Evolutionary conservation across 2,113 vertebrate genomes (phyloP).

Genomic region (Naja naja): DNA sequence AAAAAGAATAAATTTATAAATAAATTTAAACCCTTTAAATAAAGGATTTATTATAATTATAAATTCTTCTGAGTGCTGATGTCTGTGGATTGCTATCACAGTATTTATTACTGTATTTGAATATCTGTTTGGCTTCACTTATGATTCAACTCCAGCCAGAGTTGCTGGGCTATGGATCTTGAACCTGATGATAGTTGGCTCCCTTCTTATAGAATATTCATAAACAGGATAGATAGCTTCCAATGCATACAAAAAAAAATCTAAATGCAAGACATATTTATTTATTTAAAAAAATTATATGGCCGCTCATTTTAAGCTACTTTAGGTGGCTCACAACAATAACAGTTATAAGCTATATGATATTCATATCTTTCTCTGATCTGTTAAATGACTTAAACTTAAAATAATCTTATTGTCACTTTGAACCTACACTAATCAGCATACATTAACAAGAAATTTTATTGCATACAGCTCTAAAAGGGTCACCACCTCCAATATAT

Average conservation of each 20-base stretch:
- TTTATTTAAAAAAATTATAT: background rate
- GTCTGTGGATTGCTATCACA: background rate
- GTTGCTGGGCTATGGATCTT: background rate
- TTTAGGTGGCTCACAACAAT: background rate
- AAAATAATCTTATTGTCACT: too few relatives aligned
- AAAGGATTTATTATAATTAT: background rate
- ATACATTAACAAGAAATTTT: too few relatives aligned
- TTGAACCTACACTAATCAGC: too few relatives aligned
- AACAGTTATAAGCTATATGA: background rate
- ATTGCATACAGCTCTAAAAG: too few relatives aligned
- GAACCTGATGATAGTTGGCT: background rate
- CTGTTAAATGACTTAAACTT: background rate
- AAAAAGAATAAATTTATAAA: background rate
- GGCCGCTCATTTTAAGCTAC: background rate
- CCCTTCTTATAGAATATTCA: background rate
- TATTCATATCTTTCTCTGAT: background rate
- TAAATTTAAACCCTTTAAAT: too few relatives aligned
- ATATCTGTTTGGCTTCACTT: background rate
- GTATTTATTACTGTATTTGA: background rate
- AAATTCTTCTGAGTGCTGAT: background rate
- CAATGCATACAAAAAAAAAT: background rate
- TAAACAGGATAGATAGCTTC: background rate
- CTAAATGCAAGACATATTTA: background rate
- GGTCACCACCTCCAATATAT: too few relatives aligned
- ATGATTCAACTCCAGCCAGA: background rate